These are phyloP conservation scores for Procambarus virginalis DNA, from an alignment of 1,140 invertebrate species.

Conservation along the genomic window DNA sequence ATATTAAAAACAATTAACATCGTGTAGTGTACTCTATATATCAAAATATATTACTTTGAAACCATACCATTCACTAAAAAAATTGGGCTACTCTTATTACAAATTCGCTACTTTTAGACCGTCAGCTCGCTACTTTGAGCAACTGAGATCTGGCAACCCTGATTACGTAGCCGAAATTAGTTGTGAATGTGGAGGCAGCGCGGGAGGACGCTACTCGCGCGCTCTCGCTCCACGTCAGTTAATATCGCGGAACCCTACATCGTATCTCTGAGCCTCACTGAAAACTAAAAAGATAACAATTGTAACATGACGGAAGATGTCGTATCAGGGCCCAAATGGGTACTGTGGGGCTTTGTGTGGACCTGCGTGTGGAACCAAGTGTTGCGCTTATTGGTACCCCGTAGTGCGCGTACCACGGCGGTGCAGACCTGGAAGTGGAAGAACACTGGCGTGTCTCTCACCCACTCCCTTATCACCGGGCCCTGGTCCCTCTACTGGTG, in stretches of 20 bases:
- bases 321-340: conserved; percentile 42
- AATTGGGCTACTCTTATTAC: too few relatives aligned
- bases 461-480: conserved; percentile 75
- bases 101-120: too few relatives aligned
- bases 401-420: conserved; percentile 60
- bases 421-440: conserved; percentile 75
- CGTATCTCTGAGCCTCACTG: too few relatives aligned
- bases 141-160: too few relatives aligned
- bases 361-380: conserved; percentile 41
- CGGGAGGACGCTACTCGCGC: not conserved
- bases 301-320: conserved; percentile 4
- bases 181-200: not conserved
- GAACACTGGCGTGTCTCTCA: conserved; percentile 75
- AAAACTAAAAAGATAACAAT: too few relatives aligned
- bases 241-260: not conserved
- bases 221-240: not conserved
- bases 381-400: conserved; percentile 47
- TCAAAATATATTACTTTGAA: too few relatives aligned
- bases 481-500: conserved; percentile 50
- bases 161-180: not conserved
- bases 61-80: too few relatives aligned
- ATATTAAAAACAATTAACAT: too few relatives aligned
- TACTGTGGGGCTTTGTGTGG: conserved; percentile 41
- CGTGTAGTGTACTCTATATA: too few relatives aligned
- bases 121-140: too few relatives aligned